Base-by-base conservation (phyloP, 1,140 invertebrate genomes). In the Aphaenogaster rudis region DNA sequence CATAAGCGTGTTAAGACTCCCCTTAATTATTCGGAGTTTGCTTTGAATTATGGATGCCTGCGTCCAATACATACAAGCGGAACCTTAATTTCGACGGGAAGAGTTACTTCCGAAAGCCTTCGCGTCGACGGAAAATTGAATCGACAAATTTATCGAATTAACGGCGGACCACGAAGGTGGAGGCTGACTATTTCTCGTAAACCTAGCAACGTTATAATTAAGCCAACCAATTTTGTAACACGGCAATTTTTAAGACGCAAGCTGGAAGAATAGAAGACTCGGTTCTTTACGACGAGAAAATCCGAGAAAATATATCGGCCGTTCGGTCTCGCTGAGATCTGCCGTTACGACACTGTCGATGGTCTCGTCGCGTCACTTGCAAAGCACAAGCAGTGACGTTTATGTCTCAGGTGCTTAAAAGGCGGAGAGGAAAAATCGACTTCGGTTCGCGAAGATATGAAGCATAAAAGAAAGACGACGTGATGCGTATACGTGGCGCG, bases 21-120 rank as follows among this genome's bases (percentile, higher is more conserved):
- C 7, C 54, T 63, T 84, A 71, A 81, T 81, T 81, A 84, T 84
- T 61, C 54, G 3, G 3, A 72, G 52, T 74, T 50, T 76, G 54
- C 54, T 84, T 33, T 74, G 54, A 84, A 76, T 74, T 76, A 61
- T 61, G 69, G 54, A 84, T 76, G 69, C 80, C n/a, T 76, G 59
- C 13, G 42, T 74, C 33, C 21, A 42, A 84, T 50, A 82, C 15
- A 67, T 42, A 39, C 36, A 59, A 50, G 17, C n/a, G 15, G 0
- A 42, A 45, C 8, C n/a, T 81, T 57, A 54, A 57, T 81, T 71
- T 45, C 21, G 39, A 15, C 28, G 17, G 17, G 17, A 45, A 11
- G 15, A 77, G 39, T 28, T 28, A 54, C 17, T 9, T 13, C 2
- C 42, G 28, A 50, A 66, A 64, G 17, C 17, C 11, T 48, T 33